Percentiles rank a stretch among this genome's conserved stretches.
phyloP scores from a whole-genome alignment of 2,888 invertebrate genomes.

The Volucella zonaria region DNA sequence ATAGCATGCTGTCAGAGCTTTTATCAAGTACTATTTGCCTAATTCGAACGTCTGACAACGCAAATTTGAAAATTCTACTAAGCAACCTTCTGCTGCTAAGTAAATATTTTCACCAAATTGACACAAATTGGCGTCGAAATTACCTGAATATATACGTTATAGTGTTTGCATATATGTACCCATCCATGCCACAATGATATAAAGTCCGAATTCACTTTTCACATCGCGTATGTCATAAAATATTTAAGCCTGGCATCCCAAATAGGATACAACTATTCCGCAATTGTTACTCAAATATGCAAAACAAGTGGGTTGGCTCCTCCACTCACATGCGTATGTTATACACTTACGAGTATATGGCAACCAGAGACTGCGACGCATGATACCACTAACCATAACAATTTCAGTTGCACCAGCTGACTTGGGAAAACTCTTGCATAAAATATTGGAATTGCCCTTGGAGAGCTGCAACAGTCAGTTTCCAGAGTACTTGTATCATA shows the following conservation, averaged over 20 bases:
- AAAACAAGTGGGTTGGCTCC: conserved; percentile 44
- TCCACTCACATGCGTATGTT: neutral
- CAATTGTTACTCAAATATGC: conserved; percentile 58
- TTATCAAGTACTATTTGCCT: neutral
- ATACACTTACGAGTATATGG: conserved; percentile 20
- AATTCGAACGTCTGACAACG: neutral
- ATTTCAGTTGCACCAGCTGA: neutral
- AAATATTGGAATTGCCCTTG: conserved; percentile 39
- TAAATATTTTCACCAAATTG: conserved; percentile 2
- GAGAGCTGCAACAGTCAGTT: too few species aligned
- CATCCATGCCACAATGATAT: neutral
- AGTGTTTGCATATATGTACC: neutral
- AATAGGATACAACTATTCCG: conserved; percentile 39
- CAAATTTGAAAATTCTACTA: neutral
- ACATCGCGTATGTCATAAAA: conserved; percentile 9
- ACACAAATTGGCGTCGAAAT: conserved; percentile 1
- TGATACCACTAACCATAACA: conserved; percentile 8
- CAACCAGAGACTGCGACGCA: conserved; percentile 17
- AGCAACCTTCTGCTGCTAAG: neutral
- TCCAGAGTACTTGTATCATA: neutral
- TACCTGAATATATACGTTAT: neutral
- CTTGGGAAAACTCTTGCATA: conserved; percentile 39
- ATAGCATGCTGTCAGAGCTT: too few species aligned
- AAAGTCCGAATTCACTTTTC: conserved; percentile 15
- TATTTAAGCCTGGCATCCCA: neutral